Conservation (phyloP, 2,888 invertebrate genomes). For the Conus canariensis region DNA sequence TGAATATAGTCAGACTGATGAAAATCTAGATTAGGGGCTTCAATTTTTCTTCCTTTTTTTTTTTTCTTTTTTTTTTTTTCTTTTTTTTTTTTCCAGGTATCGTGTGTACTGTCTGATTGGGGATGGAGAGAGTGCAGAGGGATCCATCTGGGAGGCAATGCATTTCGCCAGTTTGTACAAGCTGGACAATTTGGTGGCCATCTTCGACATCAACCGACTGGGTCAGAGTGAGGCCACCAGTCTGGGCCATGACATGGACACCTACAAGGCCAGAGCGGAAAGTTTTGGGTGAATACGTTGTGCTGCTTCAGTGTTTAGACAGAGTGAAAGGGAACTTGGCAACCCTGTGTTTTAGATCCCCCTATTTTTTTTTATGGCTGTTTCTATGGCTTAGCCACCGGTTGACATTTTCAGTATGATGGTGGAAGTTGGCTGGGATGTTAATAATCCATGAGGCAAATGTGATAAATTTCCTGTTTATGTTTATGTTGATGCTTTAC, state of each 20-base stretch:
- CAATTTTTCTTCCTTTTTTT: no score
- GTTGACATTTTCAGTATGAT: no score
- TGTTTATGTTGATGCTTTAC: no score
- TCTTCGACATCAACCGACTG: slow-evolving; percentile 97
- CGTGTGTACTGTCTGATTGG: slow-evolving; percentile 97
- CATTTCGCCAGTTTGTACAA: slow-evolving; percentile 97
- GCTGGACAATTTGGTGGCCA: slow-evolving; percentile 96
- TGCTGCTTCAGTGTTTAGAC: no score
- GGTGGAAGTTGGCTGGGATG: no score
- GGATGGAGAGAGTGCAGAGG: slow-evolving; percentile 99
- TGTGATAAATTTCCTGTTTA: no score
- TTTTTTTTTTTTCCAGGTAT: slow-evolving; percentile 78
- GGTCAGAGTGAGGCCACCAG: slow-evolving; percentile 98
- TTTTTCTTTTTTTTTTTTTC: no score
- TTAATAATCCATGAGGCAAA: not conserved
- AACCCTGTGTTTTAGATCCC: not conserved
- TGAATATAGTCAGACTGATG: no score
- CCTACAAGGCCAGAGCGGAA: slow-evolving; percentile 85
- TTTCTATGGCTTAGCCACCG: no score
- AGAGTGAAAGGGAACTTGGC: no score
- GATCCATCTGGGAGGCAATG: slow-evolving; percentile 98
- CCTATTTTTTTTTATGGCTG: not conserved
- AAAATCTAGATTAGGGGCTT: no score
- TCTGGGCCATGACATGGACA: slow-evolving; percentile 93
- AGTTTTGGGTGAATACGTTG: slow-evolving; percentile 86